Percentiles rank a stretch among this genome's conserved stretches.
Evolutionary conservation across 92 coral and sea anemone species (phyloP).

Genomic region (Muricea muricata): DNA sequence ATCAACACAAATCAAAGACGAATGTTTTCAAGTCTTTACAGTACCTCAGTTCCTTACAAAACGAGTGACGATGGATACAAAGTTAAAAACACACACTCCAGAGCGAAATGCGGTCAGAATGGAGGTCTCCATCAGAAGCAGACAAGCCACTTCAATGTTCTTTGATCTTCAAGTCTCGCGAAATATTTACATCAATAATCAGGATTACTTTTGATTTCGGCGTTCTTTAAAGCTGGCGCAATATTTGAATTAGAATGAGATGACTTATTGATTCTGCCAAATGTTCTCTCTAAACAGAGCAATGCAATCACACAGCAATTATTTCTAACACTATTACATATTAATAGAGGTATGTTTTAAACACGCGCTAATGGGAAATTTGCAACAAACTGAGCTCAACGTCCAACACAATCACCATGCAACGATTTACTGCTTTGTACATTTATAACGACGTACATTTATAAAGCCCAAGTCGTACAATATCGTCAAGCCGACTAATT

Average conservation of each 20-base stretch:
- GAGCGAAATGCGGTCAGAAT: background rate
- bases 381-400: conserved; percentile 17
- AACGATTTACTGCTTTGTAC: background rate
- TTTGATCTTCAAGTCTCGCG: conserved; percentile 28
- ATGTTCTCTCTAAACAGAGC: conserved; percentile 48
- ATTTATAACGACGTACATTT: background rate
- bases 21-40: background rate
- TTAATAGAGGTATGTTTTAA: conserved; percentile 24
- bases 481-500: background rate
- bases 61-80: background rate
- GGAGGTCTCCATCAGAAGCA: background rate
- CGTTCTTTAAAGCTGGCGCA: conserved; percentile 32
- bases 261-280: conserved; percentile 53
- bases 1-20: background rate
- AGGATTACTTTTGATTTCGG: conserved; percentile 47
- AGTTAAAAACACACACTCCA: background rate
- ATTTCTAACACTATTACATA: conserved; percentile 35
- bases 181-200: conserved; percentile 48
- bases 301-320: conserved; percentile 47
- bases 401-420: background rate
- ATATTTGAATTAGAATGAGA: conserved; percentile 28
- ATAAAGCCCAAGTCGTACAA: background rate
- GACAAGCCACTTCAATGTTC: conserved; percentile 31
- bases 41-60: background rate
- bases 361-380: conserved; percentile 27